These are phyloP conservation scores for Heterochromis multidens DNA, from an alignment of 2,113 vertebrate species.

Conservation along the genomic window DNA sequence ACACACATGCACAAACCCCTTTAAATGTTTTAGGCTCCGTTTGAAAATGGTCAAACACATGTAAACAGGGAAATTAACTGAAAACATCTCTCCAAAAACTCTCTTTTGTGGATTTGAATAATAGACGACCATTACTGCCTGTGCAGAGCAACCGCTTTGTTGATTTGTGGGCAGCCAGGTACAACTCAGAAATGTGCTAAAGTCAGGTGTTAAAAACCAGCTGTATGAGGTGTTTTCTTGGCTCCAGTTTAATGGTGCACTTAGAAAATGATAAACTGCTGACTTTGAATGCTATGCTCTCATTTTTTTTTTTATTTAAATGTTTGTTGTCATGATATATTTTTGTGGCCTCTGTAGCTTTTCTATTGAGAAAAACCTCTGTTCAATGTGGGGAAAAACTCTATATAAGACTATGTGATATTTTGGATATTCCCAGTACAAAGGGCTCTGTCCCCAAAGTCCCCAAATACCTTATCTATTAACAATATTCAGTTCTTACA, in stretches of 20 bases:
- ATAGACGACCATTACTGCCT: not conserved
- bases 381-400: not conserved
- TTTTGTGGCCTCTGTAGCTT: not conserved
- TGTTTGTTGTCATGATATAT: not conserved
- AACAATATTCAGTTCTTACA: no score
- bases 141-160: not conserved
- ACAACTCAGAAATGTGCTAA: not conserved
- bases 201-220: not conserved
- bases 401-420: not conserved
- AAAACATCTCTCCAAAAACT: not conserved
- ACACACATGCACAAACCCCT: not conserved
- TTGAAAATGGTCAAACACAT: not conserved
- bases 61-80: not conserved
- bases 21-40: not conserved
- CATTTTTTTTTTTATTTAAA: not conserved
- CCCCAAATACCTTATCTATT: not conserved
- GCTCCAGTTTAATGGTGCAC: not conserved
- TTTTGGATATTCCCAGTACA: not conserved
- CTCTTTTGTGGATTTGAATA: not conserved
- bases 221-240: not conserved
- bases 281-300: not conserved
- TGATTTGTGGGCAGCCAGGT: not conserved
- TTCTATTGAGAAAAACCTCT: no score
- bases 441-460: not conserved
- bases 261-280: not conserved